Evolutionary conservation across 2,797 vertebrate genomes (phyloP), one percentile per base, ranked within the genome.

Genomic region (Betta splendens): DNA sequence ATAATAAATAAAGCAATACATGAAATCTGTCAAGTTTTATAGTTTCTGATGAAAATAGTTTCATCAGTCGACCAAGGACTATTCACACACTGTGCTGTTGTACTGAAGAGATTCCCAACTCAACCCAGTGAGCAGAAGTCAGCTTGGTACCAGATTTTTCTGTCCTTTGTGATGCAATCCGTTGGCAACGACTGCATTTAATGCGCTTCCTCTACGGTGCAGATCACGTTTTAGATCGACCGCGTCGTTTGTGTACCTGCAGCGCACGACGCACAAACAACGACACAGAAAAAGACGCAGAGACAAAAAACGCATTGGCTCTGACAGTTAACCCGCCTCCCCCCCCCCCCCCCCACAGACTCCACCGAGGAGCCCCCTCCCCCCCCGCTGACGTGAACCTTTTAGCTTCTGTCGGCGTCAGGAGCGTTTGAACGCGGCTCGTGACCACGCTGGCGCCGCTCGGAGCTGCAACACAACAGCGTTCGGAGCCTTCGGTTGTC

Each of bases 101-200:
- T 22, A 28, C 7, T 7, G 3, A 46, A 45, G 25, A 9, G 20
- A 61, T 69, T 47, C 22, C 48, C 13, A 59, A 35, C 53, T 54
- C 33, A 38, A 25, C 22, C 15, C 49, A 33, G 9, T 7, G 48
- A 60, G 35, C 65, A 49, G 39, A 22, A 42, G 43, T 59, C 54
- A 29, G 58, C 44, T 40, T 32, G 20, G 33, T 15, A 32, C 55
- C 42, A 67, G 45, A 51, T 16, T 33, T 15, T 33, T 2, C 28
- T 28, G 67, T 46, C 40, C 65, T 44, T 21, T 66, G 40, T 83
- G 49, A 81, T 65, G 81, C 62, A 85, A 74, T 67, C 62, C 17
- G 28, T 58, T 43, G 50, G 64, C 71, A 72, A 45, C 23, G 20
- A 16, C 13, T 35, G 33, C 42, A 53, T 73, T 63, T 40, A 67